Percentiles rank a stretch among this genome's conserved stretches.
phyloP scores from a whole-genome alignment of 2,888 invertebrate species.

The Periphyllus acericola region DNA sequence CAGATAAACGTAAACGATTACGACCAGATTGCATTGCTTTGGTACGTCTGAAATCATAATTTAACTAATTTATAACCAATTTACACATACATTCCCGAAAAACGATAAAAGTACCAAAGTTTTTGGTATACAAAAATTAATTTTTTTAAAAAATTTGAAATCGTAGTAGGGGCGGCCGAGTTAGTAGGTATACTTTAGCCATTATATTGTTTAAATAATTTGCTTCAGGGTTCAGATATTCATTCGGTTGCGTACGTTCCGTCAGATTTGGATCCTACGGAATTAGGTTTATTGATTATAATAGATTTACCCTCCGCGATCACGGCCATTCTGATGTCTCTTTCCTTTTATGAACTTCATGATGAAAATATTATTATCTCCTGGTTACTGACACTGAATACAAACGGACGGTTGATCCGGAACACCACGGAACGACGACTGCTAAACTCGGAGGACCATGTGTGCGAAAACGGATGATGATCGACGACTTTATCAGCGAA shows the following conservation, averaged over 20 bases:
- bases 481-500: not conserved
- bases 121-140: no score
- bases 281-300: not conserved
- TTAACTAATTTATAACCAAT: not conserved
- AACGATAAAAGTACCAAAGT: no score
- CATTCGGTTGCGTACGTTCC: not conserved
- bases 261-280: no score
- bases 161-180: no score
- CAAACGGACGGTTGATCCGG: not conserved
- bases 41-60: slow-evolving; percentile 39
- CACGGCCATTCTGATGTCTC: slow-evolving; percentile 41
- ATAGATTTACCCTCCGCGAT: slow-evolving; percentile 50
- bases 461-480: no score
- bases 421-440: not conserved
- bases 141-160: no score
- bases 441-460: not conserved
- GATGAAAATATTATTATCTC: not conserved
- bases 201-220: not conserved
- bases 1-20: slow-evolving; percentile 46
- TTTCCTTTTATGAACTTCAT: slow-evolving; percentile 56
- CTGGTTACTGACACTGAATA: slow-evolving; percentile 12
- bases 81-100: not conserved
- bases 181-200: not conserved
- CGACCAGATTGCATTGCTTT: slow-evolving; percentile 37
- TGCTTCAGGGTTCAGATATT: not conserved